Base-by-base conservation (phyloP, 1,140 invertebrate species). In the Drosophila lacertosa region DNA sequence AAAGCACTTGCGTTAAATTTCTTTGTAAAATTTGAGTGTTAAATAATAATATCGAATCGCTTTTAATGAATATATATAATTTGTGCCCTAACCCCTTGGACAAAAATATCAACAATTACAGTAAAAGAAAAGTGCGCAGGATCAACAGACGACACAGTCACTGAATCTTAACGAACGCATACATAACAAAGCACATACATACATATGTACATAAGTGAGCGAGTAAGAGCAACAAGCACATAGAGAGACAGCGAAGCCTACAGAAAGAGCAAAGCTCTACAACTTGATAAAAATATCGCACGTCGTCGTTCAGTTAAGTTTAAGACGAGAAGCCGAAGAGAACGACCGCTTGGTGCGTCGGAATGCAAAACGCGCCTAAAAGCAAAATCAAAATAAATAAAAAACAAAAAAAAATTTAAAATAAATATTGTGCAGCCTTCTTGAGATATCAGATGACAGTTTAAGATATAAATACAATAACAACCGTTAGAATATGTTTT, bases 301-400 rank as follows among this genome's bases (percentile, higher is more conserved):
- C 47, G 37, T 35, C 48, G 71, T 48, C 66, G 62, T 70, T 65
- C 51, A 84, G 58, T 77, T 86, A 60, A 75, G 57, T 86, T 88
- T 66, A 77, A 81, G 60, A 63, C 72, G 80, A 63, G 76, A 40
- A 81, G 45, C 71, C 39, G 62, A 69, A 77, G 69, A 77, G 81
- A 84, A 71, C 73, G 68, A 73, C 65, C 65, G 71, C 13, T 54
- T 48, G 77, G 62, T 72, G 81, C 81, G 67, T 81, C 82, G 81
- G 77, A 84, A 84, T 81, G 73, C 47, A 64, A 84, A 86, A 81
- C 53, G 81, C 81, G 81, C 60, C 68, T 58, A 66, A 65, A 57
- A 73, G 50, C 32, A 66, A 67, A 44, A 44, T 24, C 37, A 69
- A 60, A 68, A 78, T 20, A 55, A 72, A 42, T 16, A 45, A 6